Percentiles rank a stretch among this genome's conserved stretches.
Conservation (phyloP, 2,888 invertebrate species). For the Gerosis bhagava region DNA sequence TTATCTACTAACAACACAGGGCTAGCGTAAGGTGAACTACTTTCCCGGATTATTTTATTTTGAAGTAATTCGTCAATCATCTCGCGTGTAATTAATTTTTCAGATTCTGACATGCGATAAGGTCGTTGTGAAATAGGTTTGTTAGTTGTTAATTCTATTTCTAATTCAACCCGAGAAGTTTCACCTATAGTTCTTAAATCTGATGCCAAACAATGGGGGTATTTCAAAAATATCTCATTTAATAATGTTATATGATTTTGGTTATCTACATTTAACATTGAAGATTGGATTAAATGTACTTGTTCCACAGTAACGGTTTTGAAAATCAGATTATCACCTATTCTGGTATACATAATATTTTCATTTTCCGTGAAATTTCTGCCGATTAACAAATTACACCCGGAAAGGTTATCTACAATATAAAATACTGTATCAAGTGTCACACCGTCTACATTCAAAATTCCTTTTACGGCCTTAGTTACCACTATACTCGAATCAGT, state of each 20-base stretch:
- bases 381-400: conserved; percentile 29
- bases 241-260: conserved; percentile 1
- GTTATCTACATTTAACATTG: neutral
- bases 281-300: conserved; percentile 1
- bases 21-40: conserved; percentile 4
- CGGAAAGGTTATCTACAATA: conserved; percentile 19
- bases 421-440: conserved; percentile 20
- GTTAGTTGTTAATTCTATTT: conserved; percentile 25
- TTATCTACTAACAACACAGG: conserved; percentile 6
- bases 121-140: conserved; percentile 31
- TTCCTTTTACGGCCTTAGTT: neutral
- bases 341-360: conserved; percentile 29
- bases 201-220: conserved; percentile 20
- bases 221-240: conserved; percentile 26
- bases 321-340: conserved; percentile 27
- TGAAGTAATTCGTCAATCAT: conserved; percentile 3
- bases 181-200: conserved; percentile 29
- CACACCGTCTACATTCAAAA: conserved; percentile 27
- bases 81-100: neutral
- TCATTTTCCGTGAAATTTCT: conserved; percentile 34
- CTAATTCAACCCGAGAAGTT: conserved; percentile 29
- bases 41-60: conserved; percentile 1
- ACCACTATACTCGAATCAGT: conserved; percentile 15
- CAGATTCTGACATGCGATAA: conserved; percentile 29
- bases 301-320: conserved; percentile 2